Base-by-base conservation (phyloP, 2,113 vertebrate genomes). In the Falcunculus frontatus region DNA sequence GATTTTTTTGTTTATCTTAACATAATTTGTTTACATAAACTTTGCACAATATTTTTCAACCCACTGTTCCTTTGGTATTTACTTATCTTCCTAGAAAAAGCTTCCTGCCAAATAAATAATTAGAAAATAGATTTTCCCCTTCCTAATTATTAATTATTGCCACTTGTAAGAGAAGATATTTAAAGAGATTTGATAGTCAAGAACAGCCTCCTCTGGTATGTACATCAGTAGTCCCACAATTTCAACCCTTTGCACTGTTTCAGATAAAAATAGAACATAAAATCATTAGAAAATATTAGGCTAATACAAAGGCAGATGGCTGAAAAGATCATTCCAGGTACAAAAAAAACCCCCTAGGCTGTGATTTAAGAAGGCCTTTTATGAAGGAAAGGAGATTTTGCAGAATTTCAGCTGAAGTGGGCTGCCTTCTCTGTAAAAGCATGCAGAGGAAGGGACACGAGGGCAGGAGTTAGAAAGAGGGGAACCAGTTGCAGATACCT, bases 21-120 rank as follows among this genome's bases (percentile, higher is more conserved):
- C 46, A 90, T 95, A 75, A 93, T 94, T 95, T 87, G 87, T 94
- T 96, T 95, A 73, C 57, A 89, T 82, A 95, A 95, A 97, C 90
- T 91, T 94, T 96, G 59, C 64, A 94, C 56, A 94, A 83, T 94
- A 88, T 95, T 96, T 93, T 91, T 95, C 84, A 97, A 49, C 56
- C 59, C 90, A 77, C 41, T 77, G 25, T 89, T 78, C 41, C 86
- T 68, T 74, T 94, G 64, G 72, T 96, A 94, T 87, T 97, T 87
- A 97, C 84, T 95, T 92, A 83, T 91, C 76, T 96, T 92, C 82
- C 81, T 74, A 26, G 33, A 91, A 96, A 86, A 96, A 87, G 35
- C 64, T 97, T 96, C 63, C 85, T 96, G 68, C 56, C 93, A 95
- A 91, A 94, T 79, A 95, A 97, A 88, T 63, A 76, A 70, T 86